Conservation (phyloP, 2,113 vertebrate genomes). For the Mustelus asterias region DNA sequence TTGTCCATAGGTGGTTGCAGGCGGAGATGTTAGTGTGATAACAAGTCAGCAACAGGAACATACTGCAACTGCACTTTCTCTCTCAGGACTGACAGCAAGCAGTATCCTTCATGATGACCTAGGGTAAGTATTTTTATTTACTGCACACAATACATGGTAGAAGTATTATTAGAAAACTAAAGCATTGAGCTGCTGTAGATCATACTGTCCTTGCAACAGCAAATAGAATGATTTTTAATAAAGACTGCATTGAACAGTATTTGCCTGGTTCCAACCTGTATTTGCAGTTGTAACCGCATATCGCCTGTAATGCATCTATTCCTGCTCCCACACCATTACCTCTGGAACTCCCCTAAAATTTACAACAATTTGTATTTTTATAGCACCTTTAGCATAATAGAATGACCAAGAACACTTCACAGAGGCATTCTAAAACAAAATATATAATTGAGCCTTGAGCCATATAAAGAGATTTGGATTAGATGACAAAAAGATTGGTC, state of each 20-base stretch:
- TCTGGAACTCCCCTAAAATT: not conserved
- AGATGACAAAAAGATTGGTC: no score
- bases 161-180: not conserved
- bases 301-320: not conserved
- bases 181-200: not conserved
- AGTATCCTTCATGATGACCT: constrained; percentile 91
- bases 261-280: not conserved
- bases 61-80: constrained; percentile 48
- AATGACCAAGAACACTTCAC: not conserved
- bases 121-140: constrained; percentile 58
- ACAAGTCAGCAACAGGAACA: constrained; percentile 73
- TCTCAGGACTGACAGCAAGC: constrained; percentile 62
- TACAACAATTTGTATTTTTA: not conserved
- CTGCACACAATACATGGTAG: not conserved
- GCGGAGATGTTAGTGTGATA: constrained; percentile 79
- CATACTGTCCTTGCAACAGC: not conserved
- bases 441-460: no score
- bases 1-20: constrained; percentile 70
- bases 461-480: no score
- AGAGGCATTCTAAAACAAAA: no score
- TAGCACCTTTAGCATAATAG: not conserved
- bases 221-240: not conserved
- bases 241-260: not conserved
- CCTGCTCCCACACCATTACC: not conserved
- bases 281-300: not conserved